phyloP scores from a whole-genome alignment of 2,113 vertebrate species.

The Onychostruthus taczanowskii region DNA sequence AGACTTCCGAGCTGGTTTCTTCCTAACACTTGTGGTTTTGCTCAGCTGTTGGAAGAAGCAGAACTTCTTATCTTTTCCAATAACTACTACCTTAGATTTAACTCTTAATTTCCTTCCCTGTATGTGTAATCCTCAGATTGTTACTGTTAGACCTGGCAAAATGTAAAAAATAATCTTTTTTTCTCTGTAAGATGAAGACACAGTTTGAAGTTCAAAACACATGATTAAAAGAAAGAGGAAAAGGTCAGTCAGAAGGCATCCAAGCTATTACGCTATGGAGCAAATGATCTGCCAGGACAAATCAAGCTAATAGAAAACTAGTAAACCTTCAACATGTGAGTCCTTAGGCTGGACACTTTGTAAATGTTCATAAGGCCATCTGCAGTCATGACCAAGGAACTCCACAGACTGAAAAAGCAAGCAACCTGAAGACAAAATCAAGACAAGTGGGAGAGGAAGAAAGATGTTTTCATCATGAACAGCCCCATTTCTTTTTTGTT shows the following conservation, averaged over 20 bases:
- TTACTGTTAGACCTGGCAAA: not conserved
- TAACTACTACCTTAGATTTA: not conserved
- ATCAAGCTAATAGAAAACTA: not conserved
- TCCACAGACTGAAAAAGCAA: not conserved
- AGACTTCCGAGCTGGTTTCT: not conserved
- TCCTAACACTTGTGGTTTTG: not conserved
- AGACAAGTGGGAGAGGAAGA: not conserved
- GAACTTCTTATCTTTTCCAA: not conserved
- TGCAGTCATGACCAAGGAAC: not conserved
- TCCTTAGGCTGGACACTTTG: not conserved
- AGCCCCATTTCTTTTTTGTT: not conserved
- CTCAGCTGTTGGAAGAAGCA: not conserved
- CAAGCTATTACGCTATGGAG: not conserved
- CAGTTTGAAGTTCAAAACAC: slow-evolving; percentile 6
- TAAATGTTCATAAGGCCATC: not conserved
- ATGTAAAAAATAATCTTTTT: not conserved
- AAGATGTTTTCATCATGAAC: not conserved
- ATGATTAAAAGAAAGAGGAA: not conserved
- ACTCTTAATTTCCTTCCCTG: not conserved
- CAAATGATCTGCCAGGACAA: not conserved
- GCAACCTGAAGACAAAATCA: not conserved
- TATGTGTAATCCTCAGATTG: not conserved
- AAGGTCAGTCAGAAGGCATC: not conserved
- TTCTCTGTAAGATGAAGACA: not conserved
- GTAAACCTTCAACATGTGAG: not conserved